These are phyloP conservation scores for Nephrotoma flavescens DNA, from an alignment of 2,888 invertebrate genomes.

Conservation along the genomic window DNA sequence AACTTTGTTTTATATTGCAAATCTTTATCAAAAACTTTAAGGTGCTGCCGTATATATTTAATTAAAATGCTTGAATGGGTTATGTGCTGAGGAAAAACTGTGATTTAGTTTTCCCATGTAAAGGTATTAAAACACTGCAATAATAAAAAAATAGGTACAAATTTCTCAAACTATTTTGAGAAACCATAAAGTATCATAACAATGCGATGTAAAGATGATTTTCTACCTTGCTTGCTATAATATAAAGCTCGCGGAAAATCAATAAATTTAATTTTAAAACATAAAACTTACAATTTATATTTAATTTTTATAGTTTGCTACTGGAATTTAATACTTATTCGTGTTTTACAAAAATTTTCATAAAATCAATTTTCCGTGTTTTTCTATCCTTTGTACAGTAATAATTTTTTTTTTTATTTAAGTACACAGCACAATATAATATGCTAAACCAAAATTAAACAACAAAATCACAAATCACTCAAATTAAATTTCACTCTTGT, in stretches of 20 bases:
- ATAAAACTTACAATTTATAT: neutral
- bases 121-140: neutral
- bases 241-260: neutral
- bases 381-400: neutral
- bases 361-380: neutral
- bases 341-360: neutral
- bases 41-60: neutral
- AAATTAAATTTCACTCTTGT: neutral
- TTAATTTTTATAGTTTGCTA: neutral
- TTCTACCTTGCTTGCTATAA: neutral
- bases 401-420: neutral
- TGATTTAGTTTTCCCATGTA: neutral
- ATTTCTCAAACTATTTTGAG: neutral
- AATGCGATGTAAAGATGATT: neutral
- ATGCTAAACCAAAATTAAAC: neutral
- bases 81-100: neutral
- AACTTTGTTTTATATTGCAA: neutral
- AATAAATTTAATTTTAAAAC: neutral
- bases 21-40: neutral
- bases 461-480: neutral
- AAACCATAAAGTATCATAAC: neutral
- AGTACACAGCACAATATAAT: neutral
- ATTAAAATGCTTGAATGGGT: neutral
- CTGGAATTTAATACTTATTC: neutral
- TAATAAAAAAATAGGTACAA: neutral